Evolutionary conservation across 2,797 vertebrate species (phyloP).

Genomic region (Pantherophis vulpinus): DNA sequence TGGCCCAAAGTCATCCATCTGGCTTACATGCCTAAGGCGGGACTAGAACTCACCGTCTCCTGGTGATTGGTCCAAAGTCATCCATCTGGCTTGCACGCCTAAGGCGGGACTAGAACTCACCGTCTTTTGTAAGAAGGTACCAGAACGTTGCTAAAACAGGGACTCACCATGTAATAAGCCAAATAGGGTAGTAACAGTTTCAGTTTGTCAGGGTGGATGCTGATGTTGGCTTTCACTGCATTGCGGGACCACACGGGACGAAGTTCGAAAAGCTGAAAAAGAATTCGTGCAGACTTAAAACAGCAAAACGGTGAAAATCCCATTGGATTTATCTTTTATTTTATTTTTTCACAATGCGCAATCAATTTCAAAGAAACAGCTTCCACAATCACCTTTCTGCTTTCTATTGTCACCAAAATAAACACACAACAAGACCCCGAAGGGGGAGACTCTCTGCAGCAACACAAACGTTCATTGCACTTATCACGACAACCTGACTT

Average conservation of each 20-base stretch:
- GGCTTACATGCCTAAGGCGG: too few species aligned
- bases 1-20: too few species aligned
- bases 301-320: not conserved
- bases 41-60: too few species aligned
- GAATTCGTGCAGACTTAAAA: constrained; percentile 17
- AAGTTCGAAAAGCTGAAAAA: constrained; percentile 83
- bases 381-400: not conserved
- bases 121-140: not conserved
- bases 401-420: not conserved
- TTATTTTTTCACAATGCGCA: rapidly evolving
- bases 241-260: constrained; percentile 94
- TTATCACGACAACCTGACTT: too few species aligned
- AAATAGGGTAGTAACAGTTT: constrained; percentile 86
- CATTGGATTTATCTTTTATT: too few species aligned
- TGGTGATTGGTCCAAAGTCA: too few species aligned
- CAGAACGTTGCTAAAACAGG: not conserved
- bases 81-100: too few species aligned
- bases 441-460: too few species aligned
- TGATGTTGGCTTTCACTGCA: constrained; percentile 89
- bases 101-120: too few species aligned
- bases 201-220: constrained; percentile 92
- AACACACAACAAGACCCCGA: not conserved
- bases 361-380: not conserved
- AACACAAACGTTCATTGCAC: too few species aligned
- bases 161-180: constrained; percentile 96